phyloP scores from a whole-genome alignment of 2,113 vertebrate genomes.

The Embiotoca jacksoni region DNA sequence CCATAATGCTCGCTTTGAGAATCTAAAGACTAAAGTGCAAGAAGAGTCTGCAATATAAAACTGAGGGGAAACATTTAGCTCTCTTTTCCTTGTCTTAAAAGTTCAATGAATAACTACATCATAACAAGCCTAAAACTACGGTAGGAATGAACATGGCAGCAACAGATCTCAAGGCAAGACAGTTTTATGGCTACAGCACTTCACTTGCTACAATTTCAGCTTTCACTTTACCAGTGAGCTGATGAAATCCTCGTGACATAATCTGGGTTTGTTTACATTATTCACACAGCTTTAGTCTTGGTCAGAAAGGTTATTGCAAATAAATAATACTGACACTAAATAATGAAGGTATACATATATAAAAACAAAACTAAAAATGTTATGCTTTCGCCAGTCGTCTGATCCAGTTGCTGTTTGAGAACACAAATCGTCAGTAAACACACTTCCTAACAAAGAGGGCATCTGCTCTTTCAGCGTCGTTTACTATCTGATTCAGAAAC shows the following conservation, averaged over 20 bases:
- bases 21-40: conserved; percentile 56
- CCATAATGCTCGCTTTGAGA: conserved; percentile 21
- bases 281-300: conserved; percentile 40
- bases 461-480: not conserved
- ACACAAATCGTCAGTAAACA: not conserved
- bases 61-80: conserved; percentile 5
- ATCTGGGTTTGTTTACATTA: conserved; percentile 27
- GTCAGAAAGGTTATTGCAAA: conserved; percentile 39
- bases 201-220: conserved; percentile 55
- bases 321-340: conserved; percentile 56
- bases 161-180: conserved; percentile 33
- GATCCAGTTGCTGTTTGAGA: not conserved
- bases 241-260: not conserved
- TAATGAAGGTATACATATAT: not conserved
- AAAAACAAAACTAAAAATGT: not conserved
- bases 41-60: conserved; percentile 16
- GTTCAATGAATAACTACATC: conserved; percentile 11
- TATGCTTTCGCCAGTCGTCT: not conserved
- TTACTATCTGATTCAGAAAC: not conserved
- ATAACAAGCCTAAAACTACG: conserved; percentile 2
- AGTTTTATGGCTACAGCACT: conserved; percentile 44
- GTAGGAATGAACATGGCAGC: conserved; percentile 41
- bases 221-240: conserved; percentile 3
- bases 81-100: conserved; percentile 4
- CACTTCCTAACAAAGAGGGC: not conserved